A percentile compares a stretch with the other conserved stretches of the same genome.
Conservation (phyloP, 2,888 invertebrate genomes). For the Hirtodrosophila cameraria region DNA sequence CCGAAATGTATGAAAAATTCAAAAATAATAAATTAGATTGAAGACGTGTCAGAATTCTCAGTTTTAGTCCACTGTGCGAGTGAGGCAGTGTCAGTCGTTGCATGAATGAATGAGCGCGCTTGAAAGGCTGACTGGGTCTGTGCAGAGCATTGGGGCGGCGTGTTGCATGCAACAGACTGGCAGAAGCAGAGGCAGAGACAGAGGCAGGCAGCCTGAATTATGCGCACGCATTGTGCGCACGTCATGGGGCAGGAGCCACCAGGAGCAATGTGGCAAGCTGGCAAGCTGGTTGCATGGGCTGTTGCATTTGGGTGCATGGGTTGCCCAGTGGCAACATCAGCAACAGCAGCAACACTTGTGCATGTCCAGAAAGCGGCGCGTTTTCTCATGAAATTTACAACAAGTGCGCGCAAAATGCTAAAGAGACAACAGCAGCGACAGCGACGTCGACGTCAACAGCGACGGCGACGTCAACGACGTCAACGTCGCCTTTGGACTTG, state of each 20-base stretch:
- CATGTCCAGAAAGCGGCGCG: constrained; percentile 56
- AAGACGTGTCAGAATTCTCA: too few species aligned
- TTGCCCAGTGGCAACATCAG: constrained; percentile 21
- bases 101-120: constrained; percentile 71
- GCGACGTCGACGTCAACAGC: constrained; percentile 36
- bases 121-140: constrained; percentile 34
- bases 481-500: constrained; percentile 23
- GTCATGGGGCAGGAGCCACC: constrained; percentile 59
- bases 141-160: constrained; percentile 52
- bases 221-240: constrained; percentile 81
- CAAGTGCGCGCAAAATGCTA: constrained; percentile 74
- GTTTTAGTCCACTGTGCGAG: too few species aligned
- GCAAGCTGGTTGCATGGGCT: constrained; percentile 15
- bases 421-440: constrained; percentile 66
- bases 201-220: constrained; percentile 71
- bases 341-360: constrained; percentile 60
- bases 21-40: too few species aligned
- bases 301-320: constrained; percentile 28
- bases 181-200: too few species aligned
- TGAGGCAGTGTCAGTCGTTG: constrained; percentile 33
- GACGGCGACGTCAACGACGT: constrained; percentile 17
- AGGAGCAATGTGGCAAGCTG: constrained; percentile 17
- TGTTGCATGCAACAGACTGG: constrained; percentile 70
- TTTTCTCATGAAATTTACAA: constrained; percentile 79
- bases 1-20: too few species aligned